phyloP scores from a whole-genome alignment of 2,888 invertebrate genomes.

The Subacronicta megacephala region DNA sequence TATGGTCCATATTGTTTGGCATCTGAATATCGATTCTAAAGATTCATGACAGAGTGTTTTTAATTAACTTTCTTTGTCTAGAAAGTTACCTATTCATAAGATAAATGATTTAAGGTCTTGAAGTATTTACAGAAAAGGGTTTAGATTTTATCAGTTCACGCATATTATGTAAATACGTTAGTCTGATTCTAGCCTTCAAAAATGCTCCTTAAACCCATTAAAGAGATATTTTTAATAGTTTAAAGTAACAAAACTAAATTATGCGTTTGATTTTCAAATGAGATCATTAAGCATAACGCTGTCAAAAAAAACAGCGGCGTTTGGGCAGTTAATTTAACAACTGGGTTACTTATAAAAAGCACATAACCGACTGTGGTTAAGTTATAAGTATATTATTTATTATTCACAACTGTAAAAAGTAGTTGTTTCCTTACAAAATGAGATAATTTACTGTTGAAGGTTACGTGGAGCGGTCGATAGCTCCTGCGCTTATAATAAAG shows the following conservation, averaged over 20 bases:
- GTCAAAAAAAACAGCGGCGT: constrained; percentile 38
- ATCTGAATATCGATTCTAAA: too few relatives aligned
- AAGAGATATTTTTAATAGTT: constrained; percentile 21
- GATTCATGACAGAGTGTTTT: too few relatives aligned
- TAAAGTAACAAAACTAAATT: constrained; percentile 27
- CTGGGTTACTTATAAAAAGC: constrained; percentile 34
- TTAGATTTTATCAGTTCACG: too few relatives aligned
- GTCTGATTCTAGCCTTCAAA: constrained; percentile 14
- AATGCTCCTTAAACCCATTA: not conserved
- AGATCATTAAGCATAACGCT: constrained; percentile 23
- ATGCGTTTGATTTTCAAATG: constrained; percentile 32
- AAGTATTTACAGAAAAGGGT: too few relatives aligned
- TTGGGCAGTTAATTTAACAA: constrained; percentile 37
- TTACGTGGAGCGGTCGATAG: constrained; percentile 20
- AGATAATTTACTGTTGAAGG: constrained; percentile 38
- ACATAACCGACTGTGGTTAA: constrained; percentile 33
- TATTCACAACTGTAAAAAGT: constrained; percentile 37
- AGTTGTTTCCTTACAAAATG: constrained; percentile 21
- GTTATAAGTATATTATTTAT: constrained; percentile 26
- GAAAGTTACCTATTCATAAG: too few relatives aligned
- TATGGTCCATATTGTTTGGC: too few relatives aligned
- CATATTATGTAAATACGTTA: too few relatives aligned
- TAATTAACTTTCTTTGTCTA: too few relatives aligned
- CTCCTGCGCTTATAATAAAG: not conserved
- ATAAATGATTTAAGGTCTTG: too few relatives aligned